Percentiles rank a stretch among this genome's conserved stretches.
Conservation (phyloP, 1,140 invertebrate species). For the Nymphalis io region DNA sequence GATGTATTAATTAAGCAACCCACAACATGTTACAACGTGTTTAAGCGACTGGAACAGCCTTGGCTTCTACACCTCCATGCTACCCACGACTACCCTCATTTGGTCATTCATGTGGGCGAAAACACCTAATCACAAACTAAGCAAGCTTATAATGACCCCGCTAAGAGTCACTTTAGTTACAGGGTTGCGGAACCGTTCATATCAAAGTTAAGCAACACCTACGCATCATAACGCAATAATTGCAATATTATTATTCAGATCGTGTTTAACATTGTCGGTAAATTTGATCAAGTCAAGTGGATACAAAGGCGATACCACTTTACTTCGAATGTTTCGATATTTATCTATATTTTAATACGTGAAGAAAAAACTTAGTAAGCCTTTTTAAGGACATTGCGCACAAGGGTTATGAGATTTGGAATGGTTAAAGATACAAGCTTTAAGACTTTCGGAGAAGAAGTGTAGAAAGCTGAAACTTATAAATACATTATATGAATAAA, state of each 20-base stretch:
- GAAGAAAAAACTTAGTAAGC: too few species aligned
- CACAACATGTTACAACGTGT: slow-evolving; percentile 61
- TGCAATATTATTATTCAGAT: slow-evolving; percentile 51
- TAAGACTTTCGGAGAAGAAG: too few species aligned
- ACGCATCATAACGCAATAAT: slow-evolving; percentile 57
- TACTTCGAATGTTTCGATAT: not conserved
- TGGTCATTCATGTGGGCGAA: slow-evolving; percentile 75
- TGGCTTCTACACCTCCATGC: slow-evolving; percentile 75
- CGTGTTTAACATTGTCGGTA: slow-evolving; percentile 28
- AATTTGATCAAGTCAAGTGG: slow-evolving; percentile 35
- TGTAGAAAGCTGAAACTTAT: too few species aligned
- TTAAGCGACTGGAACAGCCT: slow-evolving; percentile 72
- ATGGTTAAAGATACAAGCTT: too few species aligned
- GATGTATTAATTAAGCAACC: slow-evolving; percentile 72
- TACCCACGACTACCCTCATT: slow-evolving; percentile 77
- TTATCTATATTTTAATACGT: not conserved
- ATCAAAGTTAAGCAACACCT: slow-evolving; percentile 62
- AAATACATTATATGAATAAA: too few species aligned
- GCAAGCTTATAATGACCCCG: slow-evolving; percentile 73
- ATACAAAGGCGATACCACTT: not conserved
- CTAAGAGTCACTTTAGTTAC: slow-evolving; percentile 65
- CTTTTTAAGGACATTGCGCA: too few species aligned
- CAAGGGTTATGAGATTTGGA: too few species aligned
- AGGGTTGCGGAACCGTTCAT: slow-evolving; percentile 69
- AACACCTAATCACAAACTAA: slow-evolving; percentile 67